Base-by-base conservation (phyloP, 92 coral and sea anemone species). In the Zoanthus sansibaricus region DNA sequence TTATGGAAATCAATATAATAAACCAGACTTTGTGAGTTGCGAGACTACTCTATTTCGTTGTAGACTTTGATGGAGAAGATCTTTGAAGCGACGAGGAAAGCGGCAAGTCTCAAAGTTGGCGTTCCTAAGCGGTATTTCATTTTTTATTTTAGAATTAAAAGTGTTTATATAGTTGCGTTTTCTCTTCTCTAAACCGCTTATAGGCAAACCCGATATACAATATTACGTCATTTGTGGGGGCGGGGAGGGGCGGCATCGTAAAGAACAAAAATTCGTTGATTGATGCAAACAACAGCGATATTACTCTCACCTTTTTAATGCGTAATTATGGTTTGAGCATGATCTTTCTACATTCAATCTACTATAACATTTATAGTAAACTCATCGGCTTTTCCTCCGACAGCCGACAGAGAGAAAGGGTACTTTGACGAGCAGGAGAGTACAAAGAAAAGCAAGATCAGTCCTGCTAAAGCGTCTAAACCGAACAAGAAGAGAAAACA, bases 381-480 rank as follows among this genome's bases (percentile, higher is more conserved):
- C 1, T 25, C 9, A 9, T n/a, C 1, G 2, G 9, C 68, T 47
- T 83, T 67, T n/a, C 15, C 69, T 48, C 6, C 33, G 33, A n/a
- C 25, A 80, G 85, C 85, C 58, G 85, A 80, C 75, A 37, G 85
- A 46, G 85, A 80, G 45, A 80, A 80, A 8, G 85, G 85, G 4
- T 80, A 64, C 32, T 80, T 62, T 33, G 85, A 80, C 47, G 75
- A 66, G 12, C 74, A 80, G 32, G 85, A 80, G 75, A 80, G 56
- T 32, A 37, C 73, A 5, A 80, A 80, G 31, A 80, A 80, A 61
- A 11, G 85, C 2, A 80, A 80, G 59, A 80, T 48, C 75, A 80
- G 85, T 6, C 85, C 85, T 0, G 62, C 85, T 5, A 80, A 80
- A 45, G 85, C 48, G 0, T 16, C 85, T 59, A 80, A 80, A 49